Conservation (phyloP, 1,140 invertebrate genomes). For the Cataglyphis hispanica region DNA sequence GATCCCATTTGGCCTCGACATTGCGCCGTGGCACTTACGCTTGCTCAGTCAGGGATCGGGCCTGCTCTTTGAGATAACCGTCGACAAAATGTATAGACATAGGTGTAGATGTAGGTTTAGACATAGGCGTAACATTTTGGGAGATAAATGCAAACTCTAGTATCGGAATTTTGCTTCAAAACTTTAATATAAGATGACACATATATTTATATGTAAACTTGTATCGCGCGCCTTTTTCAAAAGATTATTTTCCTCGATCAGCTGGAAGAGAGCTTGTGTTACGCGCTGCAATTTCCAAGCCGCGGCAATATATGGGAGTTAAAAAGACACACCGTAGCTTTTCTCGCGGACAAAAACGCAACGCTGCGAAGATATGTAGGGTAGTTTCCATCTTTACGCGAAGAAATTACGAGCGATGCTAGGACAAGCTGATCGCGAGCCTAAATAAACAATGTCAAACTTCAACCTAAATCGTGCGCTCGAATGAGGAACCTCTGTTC, state of each 20-base stretch:
- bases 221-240: not conserved
- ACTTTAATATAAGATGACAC: not conserved
- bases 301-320: slow-evolving; percentile 7
- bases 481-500: not conserved
- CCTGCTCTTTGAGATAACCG: slow-evolving; percentile 43
- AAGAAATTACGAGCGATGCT: slow-evolving; percentile 38
- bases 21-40: slow-evolving; percentile 46
- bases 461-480: slow-evolving; percentile 2
- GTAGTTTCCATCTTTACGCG: slow-evolving; percentile 5
- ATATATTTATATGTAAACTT: too few species aligned
- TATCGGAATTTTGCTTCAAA: not conserved
- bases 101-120: not conserved
- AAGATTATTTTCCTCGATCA: slow-evolving; percentile 30
- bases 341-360: not conserved
- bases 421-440: slow-evolving; percentile 41
- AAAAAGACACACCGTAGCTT: slow-evolving; percentile 39
- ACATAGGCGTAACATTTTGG: not conserved
- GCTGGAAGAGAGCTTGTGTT: not conserved
- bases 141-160: not conserved
- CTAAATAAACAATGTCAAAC: slow-evolving; percentile 58
- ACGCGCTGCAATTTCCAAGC: not conserved
- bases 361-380: not conserved
- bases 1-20: slow-evolving; percentile 41
- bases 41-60: not conserved
- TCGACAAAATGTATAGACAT: slow-evolving; percentile 2